Evolutionary conservation across 2,797 vertebrate species (phyloP).

Genomic region (Mormyrops attenuatus): DNA sequence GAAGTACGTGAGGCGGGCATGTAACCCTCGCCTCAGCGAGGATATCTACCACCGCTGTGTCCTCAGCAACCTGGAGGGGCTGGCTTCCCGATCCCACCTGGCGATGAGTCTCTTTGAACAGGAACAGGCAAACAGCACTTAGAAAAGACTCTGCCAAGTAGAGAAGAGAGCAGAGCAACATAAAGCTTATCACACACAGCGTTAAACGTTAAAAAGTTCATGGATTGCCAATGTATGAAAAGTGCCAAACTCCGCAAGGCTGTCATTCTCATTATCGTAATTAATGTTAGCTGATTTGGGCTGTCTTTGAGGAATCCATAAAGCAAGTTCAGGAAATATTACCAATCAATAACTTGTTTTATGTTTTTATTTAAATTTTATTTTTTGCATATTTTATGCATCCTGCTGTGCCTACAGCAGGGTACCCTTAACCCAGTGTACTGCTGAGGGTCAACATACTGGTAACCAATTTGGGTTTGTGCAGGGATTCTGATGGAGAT

Average conservation of each 20-base stretch:
- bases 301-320: background rate
- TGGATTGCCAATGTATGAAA: background rate
- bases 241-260: background rate
- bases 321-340: background rate
- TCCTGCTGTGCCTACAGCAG: background rate
- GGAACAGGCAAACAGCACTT: slow-evolving; percentile 95
- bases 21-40: slow-evolving; percentile 87
- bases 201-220: background rate
- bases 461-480: background rate
- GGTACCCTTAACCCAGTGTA: background rate
- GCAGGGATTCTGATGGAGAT: too few relatives aligned
- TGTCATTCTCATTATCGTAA: background rate
- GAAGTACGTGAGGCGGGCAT: slow-evolving; percentile 76
- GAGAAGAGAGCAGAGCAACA: background rate
- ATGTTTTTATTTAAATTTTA: background rate
- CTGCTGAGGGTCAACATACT: background rate
- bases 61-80: slow-evolving; percentile 87
- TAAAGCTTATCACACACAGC: background rate
- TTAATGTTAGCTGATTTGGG: background rate
- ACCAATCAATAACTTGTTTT: background rate
- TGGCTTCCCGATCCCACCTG: slow-evolving; percentile 83
- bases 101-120: slow-evolving; percentile 91
- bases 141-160: slow-evolving; percentile 28
- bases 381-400: background rate
- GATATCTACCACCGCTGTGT: slow-evolving; percentile 92